A percentile compares a stretch with the other conserved stretches of the same genome.
phyloP scores from a whole-genome alignment of 2,888 invertebrate species.

The Pyrocoelia pectoralis region DNA sequence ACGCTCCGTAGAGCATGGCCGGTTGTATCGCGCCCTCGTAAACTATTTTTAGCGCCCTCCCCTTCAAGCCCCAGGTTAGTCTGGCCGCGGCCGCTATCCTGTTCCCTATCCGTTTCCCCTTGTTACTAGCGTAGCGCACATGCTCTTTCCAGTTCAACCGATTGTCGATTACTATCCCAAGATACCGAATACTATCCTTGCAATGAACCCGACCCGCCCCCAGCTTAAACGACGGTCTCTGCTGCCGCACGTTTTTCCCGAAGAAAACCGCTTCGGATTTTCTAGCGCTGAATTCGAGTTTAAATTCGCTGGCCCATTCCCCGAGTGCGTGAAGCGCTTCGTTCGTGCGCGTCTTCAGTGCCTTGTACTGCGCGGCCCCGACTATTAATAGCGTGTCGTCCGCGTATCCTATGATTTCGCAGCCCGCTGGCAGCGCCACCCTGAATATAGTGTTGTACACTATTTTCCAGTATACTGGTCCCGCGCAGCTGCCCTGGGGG shows the following conservation, averaged over 20 bases:
- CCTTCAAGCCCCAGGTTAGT: slow-evolving; percentile 9
- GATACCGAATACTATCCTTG: slow-evolving; percentile 16
- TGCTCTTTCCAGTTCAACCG: slow-evolving; percentile 13
- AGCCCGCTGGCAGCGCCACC: background rate
- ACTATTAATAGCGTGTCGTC: background rate
- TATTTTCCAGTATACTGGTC: background rate
- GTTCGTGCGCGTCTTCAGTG: background rate
- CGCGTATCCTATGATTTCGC: background rate
- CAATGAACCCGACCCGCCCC: slow-evolving; percentile 10
- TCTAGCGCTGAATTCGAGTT: slow-evolving; percentile 15
- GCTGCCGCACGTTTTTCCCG: slow-evolving; percentile 5
- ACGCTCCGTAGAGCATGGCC: slow-evolving; percentile 6
- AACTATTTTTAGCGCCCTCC: background rate
- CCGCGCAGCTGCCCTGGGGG: background rate
- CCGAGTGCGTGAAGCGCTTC: background rate
- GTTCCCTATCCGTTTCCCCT: background rate
- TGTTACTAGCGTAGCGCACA: background rate
- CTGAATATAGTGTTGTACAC: slow-evolving; percentile 11
- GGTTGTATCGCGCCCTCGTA: slow-evolving; percentile 14
- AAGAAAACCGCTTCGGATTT: slow-evolving; percentile 28
- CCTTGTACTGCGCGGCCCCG: background rate
- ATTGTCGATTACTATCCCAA: slow-evolving; percentile 20
- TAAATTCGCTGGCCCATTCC: background rate
- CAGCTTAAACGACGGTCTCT: slow-evolving; percentile 23
- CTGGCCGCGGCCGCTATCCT: slow-evolving; percentile 9